Evolutionary conservation across 2,113 vertebrate genomes (phyloP).

Genomic region (Chloropsis hardwickii): DNA sequence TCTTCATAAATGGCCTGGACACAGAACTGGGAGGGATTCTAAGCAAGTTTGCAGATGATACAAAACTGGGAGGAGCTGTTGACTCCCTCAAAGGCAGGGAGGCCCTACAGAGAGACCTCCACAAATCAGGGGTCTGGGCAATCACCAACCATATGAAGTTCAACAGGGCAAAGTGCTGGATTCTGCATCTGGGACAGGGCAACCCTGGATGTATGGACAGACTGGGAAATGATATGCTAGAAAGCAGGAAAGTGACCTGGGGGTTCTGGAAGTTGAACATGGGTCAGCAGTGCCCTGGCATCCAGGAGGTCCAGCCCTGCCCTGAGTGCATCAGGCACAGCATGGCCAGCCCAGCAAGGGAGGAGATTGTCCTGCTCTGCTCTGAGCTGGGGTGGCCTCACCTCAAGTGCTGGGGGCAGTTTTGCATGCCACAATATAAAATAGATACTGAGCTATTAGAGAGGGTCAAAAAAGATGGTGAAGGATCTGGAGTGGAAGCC

Average conservation of each 20-base stretch:
- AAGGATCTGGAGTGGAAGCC: not conserved
- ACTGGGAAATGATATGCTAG: not conserved
- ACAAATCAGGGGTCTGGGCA: not conserved
- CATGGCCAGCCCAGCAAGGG: fast-evolving
- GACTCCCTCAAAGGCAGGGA: too few species aligned
- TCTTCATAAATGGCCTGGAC: not conserved
- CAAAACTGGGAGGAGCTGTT: not conserved
- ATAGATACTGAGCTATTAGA: not conserved
- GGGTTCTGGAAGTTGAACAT: not conserved
- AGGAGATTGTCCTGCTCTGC: not conserved
- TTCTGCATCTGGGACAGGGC: not conserved
- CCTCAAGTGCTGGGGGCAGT: fast-evolving
- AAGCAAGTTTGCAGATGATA: not conserved
- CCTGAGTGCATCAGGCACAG: not conserved
- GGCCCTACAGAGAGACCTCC: not conserved
- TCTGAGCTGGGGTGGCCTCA: not conserved
- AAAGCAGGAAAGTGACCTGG: not conserved
- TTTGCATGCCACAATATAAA: not conserved
- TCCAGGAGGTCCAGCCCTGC: not conserved
- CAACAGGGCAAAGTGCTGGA: not conserved
- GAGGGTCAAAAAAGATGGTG: not conserved
- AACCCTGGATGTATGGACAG: not conserved
- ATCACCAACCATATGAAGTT: too few species aligned
- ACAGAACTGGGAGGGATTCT: not conserved
- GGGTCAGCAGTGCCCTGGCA: not conserved